Evolutionary conservation across 2,797 vertebrate genomes (phyloP), one percentile per base, ranked within the genome.

Genomic region (Rousettus madagascariensis): DNA sequence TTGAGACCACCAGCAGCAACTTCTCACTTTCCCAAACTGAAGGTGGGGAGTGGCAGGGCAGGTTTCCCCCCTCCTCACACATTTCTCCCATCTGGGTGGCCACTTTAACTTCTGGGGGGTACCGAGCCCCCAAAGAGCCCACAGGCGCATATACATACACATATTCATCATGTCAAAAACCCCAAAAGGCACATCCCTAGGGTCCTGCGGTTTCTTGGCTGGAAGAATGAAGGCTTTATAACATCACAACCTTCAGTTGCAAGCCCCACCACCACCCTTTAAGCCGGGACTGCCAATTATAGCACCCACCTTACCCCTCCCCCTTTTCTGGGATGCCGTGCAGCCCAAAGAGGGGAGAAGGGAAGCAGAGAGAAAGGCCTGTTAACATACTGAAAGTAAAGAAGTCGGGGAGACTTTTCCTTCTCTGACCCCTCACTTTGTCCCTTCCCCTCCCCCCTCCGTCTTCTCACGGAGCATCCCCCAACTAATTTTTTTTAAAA

Each of bases 121-220:
- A 88, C 90, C 91, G 85, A 65, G 86, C 90, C 96, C 92, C 93
- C 94, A 92, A 82, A 78, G 95, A 72, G 83, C 88, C 91, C 66
- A 75, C 83, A 87, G 78, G 71, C 71, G 24, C 69, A 77, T 15
- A 95, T 15, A 74, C 59, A 86, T 15, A 94, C 71, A 95, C 66
- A 90, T 57, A 97, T 41, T 94, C 95, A 97, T 94, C 83, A 96
- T 86, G 95, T 97, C 95, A 96, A 88, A 97, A 96, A 30, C 63
- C 96, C 95, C 95, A 59, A 97, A 96, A 97, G 91, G 93, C 94
- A 97, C 96, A 97, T 97, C 96, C 96, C 97, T 77, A 84, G 96
- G 92, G 96, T 94, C 95, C 90, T 96, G 95, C 38, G 95, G 97
- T 96, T 97, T 95, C 94, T 93, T 24, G 80, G 90, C 94, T 95